phyloP scores from a whole-genome alignment of 2,888 invertebrate species.

The Lasioglossum vierecki region DNA sequence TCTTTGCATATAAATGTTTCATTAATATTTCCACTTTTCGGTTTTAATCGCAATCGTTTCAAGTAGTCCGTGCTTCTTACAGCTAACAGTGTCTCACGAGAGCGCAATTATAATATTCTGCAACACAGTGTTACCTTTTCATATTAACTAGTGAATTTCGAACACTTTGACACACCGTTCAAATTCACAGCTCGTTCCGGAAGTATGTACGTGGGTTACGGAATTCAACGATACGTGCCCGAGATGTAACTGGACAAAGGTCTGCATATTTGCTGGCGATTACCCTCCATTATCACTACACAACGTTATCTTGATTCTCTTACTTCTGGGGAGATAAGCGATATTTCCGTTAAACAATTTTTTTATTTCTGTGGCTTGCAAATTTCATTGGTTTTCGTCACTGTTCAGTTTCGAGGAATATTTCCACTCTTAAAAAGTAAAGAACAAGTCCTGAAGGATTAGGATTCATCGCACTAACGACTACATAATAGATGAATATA shows the following conservation, averaged over 20 bases:
- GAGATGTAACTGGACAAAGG: constrained; percentile 53
- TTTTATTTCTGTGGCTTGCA: neutral
- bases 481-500: too few relatives aligned
- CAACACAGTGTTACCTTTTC: constrained; percentile 45
- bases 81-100: neutral
- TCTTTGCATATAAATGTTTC: neutral
- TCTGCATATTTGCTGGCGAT: constrained; percentile 21
- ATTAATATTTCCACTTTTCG: neutral
- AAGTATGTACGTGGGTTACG: constrained; percentile 67
- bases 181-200: constrained; percentile 74
- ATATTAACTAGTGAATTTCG: constrained; percentile 60
- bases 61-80: neutral
- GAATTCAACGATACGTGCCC: constrained; percentile 71
- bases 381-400: neutral
- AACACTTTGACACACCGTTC: constrained; percentile 64
- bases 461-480: too few relatives aligned
- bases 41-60: neutral
- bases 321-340: neutral
- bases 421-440: too few relatives aligned
- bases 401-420: neutral
- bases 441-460: too few relatives aligned
- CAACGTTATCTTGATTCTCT: constrained; percentile 6
- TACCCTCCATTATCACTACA: constrained; percentile 56
- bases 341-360: neutral
- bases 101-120: neutral